Base-by-base conservation (phyloP, 2,113 vertebrate genomes). In the Indri indri region DNA sequence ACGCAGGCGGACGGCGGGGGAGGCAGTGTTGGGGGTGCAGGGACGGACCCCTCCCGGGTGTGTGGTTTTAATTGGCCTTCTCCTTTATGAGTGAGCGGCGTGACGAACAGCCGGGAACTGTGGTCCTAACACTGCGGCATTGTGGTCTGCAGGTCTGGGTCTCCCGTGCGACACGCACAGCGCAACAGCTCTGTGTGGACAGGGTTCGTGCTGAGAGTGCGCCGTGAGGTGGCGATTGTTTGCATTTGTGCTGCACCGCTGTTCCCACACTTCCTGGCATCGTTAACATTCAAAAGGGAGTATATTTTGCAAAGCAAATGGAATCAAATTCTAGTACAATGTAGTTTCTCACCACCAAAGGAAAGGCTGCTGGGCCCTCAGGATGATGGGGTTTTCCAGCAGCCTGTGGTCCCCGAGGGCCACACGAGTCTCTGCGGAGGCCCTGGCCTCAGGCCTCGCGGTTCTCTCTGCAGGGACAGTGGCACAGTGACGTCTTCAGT, bases 381-480 rank as follows among this genome's bases (percentile, higher is more conserved):
- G 52, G 93, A 97, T 89, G 94, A 94, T 94, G 96, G 82, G 96
- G 95, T 91, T 97, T 97, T 52, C 54, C n/a, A 27, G 42, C 42
- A 54, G 97, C 57, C 63, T 87, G 57, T 45, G 81, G 91, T 95
- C 97, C 92, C 97, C 8, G 3, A 52, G 34, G 11, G 4, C 85
- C 57, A 40, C 45, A 1, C 1, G 18, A 45, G 95, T 40, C 90
- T 76, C 34, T 9, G 10, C 95, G 96, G 30, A 94, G 96, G 97
- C 3, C 22, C 96, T 97, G 17, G 96, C 97, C 94, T 96, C n/a
- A 98, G 98, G 93, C 96, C 81, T 85, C 95, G 59, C 91, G 40
- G 79, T 98, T 92, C 87, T 98, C 77, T 96, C 98, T 81, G 2
- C 98, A 99, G 99, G 99, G 99, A 63, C 98, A 99, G 94, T 98